Percentiles rank a stretch among this genome's conserved stretches.
phyloP scores from a whole-genome alignment of 1,140 invertebrate genomes.

The Drosophila malerkotliana region DNA sequence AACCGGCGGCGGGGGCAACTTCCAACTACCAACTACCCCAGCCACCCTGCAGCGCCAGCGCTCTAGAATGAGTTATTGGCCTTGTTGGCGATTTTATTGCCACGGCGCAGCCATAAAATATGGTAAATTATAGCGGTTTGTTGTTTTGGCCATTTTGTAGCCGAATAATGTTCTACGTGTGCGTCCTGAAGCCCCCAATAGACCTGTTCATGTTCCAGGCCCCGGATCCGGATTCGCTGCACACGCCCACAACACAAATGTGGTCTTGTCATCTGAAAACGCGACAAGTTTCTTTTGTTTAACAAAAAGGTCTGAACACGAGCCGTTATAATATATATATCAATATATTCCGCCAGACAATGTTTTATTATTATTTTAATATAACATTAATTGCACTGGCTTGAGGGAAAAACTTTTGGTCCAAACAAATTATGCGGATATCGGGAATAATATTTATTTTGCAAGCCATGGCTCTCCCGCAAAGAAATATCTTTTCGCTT shows the following conservation, averaged over 20 bases:
- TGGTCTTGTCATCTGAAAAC: slow-evolving; percentile 59
- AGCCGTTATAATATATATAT: slow-evolving; percentile 49
- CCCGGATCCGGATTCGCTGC: slow-evolving; percentile 44
- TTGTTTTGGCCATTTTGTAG: slow-evolving; percentile 84
- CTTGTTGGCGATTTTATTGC: slow-evolving; percentile 84
- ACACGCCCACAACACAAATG: slow-evolving; percentile 56
- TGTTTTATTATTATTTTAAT: slow-evolving; percentile 32
- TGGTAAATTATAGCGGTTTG: slow-evolving; percentile 84
- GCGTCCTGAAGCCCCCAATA: slow-evolving; percentile 61
- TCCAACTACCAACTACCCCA: slow-evolving; percentile 24
- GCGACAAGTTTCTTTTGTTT: slow-evolving; percentile 55
- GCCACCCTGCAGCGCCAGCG: slow-evolving; percentile 61
- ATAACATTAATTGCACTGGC: slow-evolving; percentile 36
- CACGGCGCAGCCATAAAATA: slow-evolving; percentile 84
- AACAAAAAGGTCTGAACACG: slow-evolving; percentile 44
- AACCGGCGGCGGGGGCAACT: slow-evolving; percentile 71
- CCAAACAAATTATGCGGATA: slow-evolving; percentile 26
- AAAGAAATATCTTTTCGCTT: neutral
- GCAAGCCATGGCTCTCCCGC: no score
- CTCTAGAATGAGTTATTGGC: slow-evolving; percentile 83
- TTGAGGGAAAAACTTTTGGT: slow-evolving; percentile 10
- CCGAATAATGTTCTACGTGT: slow-evolving; percentile 82
- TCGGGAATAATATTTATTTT: neutral
- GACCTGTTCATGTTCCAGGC: slow-evolving; percentile 65
- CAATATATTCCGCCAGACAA: slow-evolving; percentile 19